These are phyloP conservation scores for Labia minor DNA, from an alignment of 2,888 invertebrate genomes.

Conservation along the genomic window DNA sequence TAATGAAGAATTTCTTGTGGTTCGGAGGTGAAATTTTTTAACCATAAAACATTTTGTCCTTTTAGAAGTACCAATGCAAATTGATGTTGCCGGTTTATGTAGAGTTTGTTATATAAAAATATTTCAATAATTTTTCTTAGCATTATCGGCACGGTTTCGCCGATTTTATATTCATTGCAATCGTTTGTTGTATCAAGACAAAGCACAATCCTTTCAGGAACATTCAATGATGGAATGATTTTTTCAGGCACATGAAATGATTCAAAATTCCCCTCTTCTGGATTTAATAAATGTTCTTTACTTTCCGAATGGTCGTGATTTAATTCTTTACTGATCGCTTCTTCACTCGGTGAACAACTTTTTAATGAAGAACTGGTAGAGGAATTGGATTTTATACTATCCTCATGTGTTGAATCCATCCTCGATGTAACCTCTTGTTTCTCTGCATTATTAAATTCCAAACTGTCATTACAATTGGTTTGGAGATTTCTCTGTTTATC, in stretches of 20 bases:
- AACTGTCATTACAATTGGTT: not conserved
- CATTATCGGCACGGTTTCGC: slow-evolving; percentile 48
- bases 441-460: not conserved
- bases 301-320: not conserved
- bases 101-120: slow-evolving; percentile 50
- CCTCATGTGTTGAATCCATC: not conserved
- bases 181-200: slow-evolving; percentile 52
- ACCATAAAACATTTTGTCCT: slow-evolving; percentile 43
- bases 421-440: not conserved
- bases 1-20: slow-evolving; percentile 45
- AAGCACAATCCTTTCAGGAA: slow-evolving; percentile 51
- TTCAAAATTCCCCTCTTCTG: slow-evolving; percentile 17
- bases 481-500: too few relatives aligned
- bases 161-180: slow-evolving; percentile 42
- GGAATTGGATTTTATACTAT: slow-evolving; percentile 3
- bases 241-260: slow-evolving; percentile 21
- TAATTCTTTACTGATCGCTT: slow-evolving; percentile 16
- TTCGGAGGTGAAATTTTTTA: slow-evolving; percentile 52
- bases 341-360: slow-evolving; percentile 17
- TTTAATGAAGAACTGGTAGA: slow-evolving; percentile 20
- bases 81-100: slow-evolving; percentile 49
- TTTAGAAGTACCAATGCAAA: slow-evolving; percentile 51
- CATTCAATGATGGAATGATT: slow-evolving; percentile 34
- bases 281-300: not conserved
- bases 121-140: slow-evolving; percentile 50